Evolutionary conservation across 2,888 invertebrate genomes (phyloP), one percentile per base, ranked within the genome.

Genomic region (Drepanosiphum platanoidis): DNA sequence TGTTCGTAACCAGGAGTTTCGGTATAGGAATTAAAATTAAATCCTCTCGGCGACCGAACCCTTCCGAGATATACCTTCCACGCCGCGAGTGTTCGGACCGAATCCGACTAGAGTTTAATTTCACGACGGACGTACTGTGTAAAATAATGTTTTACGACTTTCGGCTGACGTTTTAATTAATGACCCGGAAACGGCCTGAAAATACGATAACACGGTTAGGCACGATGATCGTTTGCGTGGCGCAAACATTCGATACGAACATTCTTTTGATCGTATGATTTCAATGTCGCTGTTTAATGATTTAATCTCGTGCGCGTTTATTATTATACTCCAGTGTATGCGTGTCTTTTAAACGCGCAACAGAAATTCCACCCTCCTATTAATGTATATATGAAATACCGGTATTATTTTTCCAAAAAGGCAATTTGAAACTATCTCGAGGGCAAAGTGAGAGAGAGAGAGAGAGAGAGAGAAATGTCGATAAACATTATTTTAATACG

Each of bases 401-500:
- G 2, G 13, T 64, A 13, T 77, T 77, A 11, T 77, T 58, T 77
- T 61, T 36, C 9, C n/a, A 15, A 9, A 8, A 58, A 75, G 27
- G 27, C n/a, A 61, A 77, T 61, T 68, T 36, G 0, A 58, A 61
- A 77, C 27, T n/a, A 27, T 61, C 15, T 58, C n/a, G 2, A 64
- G 64, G 61, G 30, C 3, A 27, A 18, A 52, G 3, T n/a, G 18
- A 72, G 18, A 52, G 13, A 75, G n/a, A 32, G 18, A 52, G 13
- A 75, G n/a, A 32, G 18, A 77, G 9, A 77, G 36, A 36, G 13
- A 32, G n/a, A 36, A 58, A 77, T 46, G 36, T 61, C 77, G 15
- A 30, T 77, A 77, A 77, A 77, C 36, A 61, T 77, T 77, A 61
- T 77, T 77, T 77, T 36, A 42, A 78, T 30, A 78, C 39, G 7